A percentile compares a stretch with the other conserved stretches of the same genome.
These are phyloP conservation scores for Megaustenia siamemsis DNA, from an alignment of 2,888 invertebrate species.

Conservation along the genomic window DNA sequence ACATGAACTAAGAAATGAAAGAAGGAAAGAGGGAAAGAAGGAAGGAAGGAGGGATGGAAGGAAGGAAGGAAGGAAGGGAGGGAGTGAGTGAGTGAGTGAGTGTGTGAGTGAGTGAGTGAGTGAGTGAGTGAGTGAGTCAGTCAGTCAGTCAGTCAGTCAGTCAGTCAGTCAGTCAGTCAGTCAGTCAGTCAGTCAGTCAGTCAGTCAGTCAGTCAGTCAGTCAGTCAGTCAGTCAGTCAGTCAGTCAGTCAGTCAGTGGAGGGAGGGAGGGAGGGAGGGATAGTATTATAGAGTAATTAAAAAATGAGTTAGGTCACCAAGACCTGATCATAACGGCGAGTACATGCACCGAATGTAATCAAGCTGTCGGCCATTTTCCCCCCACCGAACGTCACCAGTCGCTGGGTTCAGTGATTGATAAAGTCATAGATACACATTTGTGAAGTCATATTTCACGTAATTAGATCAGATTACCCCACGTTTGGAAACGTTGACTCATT, in stretches of 20 bases:
- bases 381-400: too few species aligned
- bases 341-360: too few species aligned
- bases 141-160: slow-evolving; percentile 3
- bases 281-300: background rate
- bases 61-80: too few species aligned
- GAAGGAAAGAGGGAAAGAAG: background rate
- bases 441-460: too few species aligned
- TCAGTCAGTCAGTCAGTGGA: background rate
- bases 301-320: background rate
- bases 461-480: too few species aligned
- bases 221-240: background rate
- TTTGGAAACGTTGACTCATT: too few species aligned
- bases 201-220: background rate
- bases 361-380: too few species aligned
- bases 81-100: too few species aligned
- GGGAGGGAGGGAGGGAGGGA: background rate
- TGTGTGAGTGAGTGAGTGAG: slow-evolving; percentile 35
- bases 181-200: background rate
- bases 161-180: background rate
- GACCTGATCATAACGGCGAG: too few species aligned
- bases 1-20: background rate
- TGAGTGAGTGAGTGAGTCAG: slow-evolving; percentile 30
- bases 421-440: too few species aligned
- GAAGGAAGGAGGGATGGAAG: too few species aligned
- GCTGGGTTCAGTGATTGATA: too few species aligned